Evolutionary conservation across 2,888 invertebrate species (phyloP).

Genomic region (Heliconius cydno): DNA sequence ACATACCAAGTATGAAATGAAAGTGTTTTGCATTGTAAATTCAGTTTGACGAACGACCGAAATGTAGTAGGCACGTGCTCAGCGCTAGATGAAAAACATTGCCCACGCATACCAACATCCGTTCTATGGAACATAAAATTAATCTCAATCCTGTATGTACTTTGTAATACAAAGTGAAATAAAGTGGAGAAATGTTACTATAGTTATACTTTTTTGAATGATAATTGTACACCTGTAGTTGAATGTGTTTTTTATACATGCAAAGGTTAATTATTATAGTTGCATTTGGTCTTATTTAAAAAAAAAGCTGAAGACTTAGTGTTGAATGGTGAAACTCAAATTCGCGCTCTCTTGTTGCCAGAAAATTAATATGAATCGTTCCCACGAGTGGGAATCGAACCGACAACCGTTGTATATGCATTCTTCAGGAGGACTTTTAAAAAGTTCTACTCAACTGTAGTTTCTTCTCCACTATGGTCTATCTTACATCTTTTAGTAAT

Average conservation of each 20-base stretch:
- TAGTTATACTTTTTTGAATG: background rate
- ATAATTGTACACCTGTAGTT: background rate
- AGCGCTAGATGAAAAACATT: conserved; percentile 23
- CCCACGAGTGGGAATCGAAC: background rate
- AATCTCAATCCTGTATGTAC: background rate
- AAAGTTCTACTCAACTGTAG: background rate
- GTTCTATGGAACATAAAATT: conserved; percentile 2
- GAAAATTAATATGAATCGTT: too few species aligned
- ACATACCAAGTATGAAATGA: conserved; percentile 12
- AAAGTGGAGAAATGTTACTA: background rate
- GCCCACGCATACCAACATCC: conserved; percentile 17
- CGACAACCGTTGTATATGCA: background rate
- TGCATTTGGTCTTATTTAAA: too few species aligned
- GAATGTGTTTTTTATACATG: background rate
- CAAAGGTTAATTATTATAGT: too few species aligned
- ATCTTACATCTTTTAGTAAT: too few species aligned
- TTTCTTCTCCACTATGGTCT: background rate
- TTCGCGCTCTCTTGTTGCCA: too few species aligned
- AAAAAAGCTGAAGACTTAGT: too few species aligned
- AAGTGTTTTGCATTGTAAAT: conserved; percentile 22
- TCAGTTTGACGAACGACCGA: conserved; percentile 14
- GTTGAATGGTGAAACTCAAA: too few species aligned
- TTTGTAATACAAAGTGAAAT: background rate
- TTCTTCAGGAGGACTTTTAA: background rate
- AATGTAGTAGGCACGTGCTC: conserved; percentile 8